Percentiles rank a stretch among this genome's conserved stretches.
These are phyloP conservation scores for Embiotoca jacksoni DNA, from an alignment of 2,113 vertebrate genomes.

Conservation along the genomic window DNA sequence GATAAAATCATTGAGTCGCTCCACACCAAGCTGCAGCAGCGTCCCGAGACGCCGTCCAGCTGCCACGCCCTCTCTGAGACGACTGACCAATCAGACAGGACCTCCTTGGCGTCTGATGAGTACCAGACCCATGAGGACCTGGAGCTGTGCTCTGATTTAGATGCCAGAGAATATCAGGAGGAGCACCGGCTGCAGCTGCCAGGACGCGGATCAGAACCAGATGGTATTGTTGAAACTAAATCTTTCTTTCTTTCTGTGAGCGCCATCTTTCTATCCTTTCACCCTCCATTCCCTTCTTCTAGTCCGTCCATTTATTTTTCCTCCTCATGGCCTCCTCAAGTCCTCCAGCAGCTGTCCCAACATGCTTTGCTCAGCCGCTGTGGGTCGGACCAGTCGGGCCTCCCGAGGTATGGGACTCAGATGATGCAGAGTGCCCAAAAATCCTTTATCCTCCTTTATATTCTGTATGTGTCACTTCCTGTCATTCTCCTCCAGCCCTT, in stretches of 20 bases:
- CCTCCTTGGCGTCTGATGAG: slow-evolving; percentile 88
- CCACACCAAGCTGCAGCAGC: slow-evolving; percentile 89
- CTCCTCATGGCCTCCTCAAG: slow-evolving; percentile 77
- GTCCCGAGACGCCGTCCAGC: slow-evolving; percentile 87
- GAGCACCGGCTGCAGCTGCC: slow-evolving; percentile 59
- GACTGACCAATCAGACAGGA: slow-evolving; percentile 88
- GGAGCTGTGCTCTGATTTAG: slow-evolving; percentile 89
- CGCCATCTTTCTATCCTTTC: slow-evolving; percentile 44
- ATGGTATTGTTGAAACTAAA: slow-evolving; percentile 52
- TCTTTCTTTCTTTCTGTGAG: slow-evolving; percentile 7
- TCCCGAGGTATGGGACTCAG: slow-evolving; percentile 65
- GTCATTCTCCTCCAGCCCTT: slow-evolving; percentile 84
- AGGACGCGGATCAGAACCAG: slow-evolving; percentile 58
- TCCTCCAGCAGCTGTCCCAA: slow-evolving; percentile 79
- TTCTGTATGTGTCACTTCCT: slow-evolving; percentile 52
- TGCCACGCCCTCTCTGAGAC: slow-evolving; percentile 89
- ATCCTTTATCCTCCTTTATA: slow-evolving; percentile 17
- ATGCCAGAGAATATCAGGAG: slow-evolving; percentile 86
- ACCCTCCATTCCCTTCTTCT: slow-evolving; percentile 59
- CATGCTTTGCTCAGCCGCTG: slow-evolving; percentile 80
- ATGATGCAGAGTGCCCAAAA: slow-evolving; percentile 1
- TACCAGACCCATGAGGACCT: slow-evolving; percentile 87
- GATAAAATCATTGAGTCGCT: slow-evolving; percentile 92
- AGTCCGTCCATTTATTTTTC: slow-evolving; percentile 75
- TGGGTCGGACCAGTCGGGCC: slow-evolving; percentile 57